Conservation (phyloP, 2,888 invertebrate species). For the Phorcus lineatus region DNA sequence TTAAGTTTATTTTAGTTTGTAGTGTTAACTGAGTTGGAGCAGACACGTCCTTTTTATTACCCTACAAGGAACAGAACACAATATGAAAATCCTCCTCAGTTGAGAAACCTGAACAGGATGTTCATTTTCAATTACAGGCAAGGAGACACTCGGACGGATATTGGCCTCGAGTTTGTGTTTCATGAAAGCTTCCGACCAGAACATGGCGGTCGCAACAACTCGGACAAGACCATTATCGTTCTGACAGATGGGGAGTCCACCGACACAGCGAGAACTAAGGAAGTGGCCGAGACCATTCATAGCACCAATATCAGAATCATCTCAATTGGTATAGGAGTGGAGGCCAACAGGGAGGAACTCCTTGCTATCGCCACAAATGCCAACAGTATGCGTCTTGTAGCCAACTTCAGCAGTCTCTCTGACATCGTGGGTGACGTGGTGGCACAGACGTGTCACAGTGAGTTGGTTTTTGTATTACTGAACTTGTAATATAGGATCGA, state of each 20-base stretch:
- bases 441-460: not conserved
- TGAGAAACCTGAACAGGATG: no score
- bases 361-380: slow-evolving; percentile 46
- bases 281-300: not conserved
- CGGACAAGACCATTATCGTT: not conserved
- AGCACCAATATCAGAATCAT: not conserved
- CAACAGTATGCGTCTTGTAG: slow-evolving; percentile 45
- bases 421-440: slow-evolving; percentile 1
- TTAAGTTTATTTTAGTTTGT: no score
- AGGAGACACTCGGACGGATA: not conserved
- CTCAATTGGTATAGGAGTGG: slow-evolving; percentile 6
- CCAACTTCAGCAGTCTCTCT: slow-evolving; percentile 39
- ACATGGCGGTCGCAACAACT: not conserved
- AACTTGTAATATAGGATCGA: no score
- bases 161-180: not conserved
- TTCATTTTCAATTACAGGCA: not conserved
- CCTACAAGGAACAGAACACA: no score
- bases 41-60: no score
- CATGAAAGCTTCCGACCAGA: not conserved
- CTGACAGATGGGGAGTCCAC: slow-evolving; percentile 3
- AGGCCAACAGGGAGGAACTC: slow-evolving; percentile 43
- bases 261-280: not conserved
- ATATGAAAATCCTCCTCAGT: no score
- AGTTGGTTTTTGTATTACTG: not conserved
- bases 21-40: no score